Conservation (phyloP, 2,113 vertebrate genomes). For the Haemorhous mexicanus region DNA sequence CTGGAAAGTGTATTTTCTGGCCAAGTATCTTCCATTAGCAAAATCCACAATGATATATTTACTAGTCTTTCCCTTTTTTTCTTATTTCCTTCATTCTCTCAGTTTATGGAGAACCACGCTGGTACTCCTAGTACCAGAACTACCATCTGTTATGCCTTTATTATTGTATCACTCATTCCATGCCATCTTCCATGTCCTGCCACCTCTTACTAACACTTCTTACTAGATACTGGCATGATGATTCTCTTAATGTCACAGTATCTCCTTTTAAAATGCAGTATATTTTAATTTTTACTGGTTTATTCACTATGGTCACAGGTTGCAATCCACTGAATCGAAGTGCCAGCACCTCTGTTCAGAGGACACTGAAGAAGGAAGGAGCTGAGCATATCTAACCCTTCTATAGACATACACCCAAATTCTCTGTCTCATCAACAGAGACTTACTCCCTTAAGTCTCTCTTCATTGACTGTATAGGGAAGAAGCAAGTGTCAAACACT, state of each 20-base stretch:
- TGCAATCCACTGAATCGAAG: not conserved
- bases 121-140: constrained; percentile 52
- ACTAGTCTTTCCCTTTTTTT: not conserved
- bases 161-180: constrained; percentile 35
- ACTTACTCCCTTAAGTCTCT: not conserved
- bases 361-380: not conserved
- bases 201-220: constrained; percentile 32
- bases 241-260: constrained; percentile 12
- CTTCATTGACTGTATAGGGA: not conserved
- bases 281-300: not conserved
- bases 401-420: not conserved
- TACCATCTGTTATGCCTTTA: constrained; percentile 54
- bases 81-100: not conserved
- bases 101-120: not conserved
- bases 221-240: not conserved
- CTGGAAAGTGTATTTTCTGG: not conserved
- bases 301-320: not conserved
- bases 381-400: not conserved
- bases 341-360: not conserved
- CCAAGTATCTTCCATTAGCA: not conserved
- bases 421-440: not conserved
- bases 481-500: not conserved
- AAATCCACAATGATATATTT: not conserved
- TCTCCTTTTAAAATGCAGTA: not conserved
- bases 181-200: constrained; percentile 8